These are phyloP conservation scores for Gisinianus flammeolus DNA, from an alignment of 2,888 invertebrate species.

Conservation along the genomic window DNA sequence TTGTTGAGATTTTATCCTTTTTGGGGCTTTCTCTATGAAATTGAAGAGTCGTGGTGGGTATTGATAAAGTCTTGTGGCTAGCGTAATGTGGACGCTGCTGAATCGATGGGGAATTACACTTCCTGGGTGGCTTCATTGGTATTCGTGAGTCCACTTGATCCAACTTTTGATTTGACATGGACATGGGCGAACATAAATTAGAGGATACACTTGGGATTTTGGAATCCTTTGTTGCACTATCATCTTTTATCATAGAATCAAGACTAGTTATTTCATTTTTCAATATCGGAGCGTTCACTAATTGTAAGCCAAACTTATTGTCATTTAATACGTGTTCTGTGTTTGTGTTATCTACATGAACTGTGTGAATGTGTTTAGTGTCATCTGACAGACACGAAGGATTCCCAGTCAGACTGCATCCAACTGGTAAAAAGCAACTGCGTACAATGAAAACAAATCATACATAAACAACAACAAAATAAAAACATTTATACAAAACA, in stretches of 20 bases:
- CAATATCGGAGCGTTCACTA: too few relatives aligned
- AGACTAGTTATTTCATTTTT: too few relatives aligned
- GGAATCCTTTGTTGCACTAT: not conserved
- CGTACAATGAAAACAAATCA: not conserved
- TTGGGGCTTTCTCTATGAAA: too few relatives aligned
- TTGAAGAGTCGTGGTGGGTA: not conserved
- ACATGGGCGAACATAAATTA: not conserved
- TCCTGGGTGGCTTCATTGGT: not conserved
- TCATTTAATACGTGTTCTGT: not conserved
- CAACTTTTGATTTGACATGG: not conserved
- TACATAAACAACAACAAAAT: not conserved
- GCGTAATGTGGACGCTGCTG: too few relatives aligned
- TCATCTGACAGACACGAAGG: too few relatives aligned
- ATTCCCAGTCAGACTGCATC: too few relatives aligned
- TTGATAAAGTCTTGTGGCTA: not conserved
- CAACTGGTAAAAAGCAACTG: not conserved
- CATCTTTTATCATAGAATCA: too few relatives aligned
- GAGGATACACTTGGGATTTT: not conserved
- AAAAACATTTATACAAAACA: too few relatives aligned
- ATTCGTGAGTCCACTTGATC: not conserved
- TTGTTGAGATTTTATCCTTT: too few relatives aligned
- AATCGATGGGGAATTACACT: not conserved
- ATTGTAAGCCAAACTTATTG: too few relatives aligned
- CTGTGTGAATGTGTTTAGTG: too few relatives aligned
- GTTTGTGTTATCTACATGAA: not conserved